phyloP scores from a whole-genome alignment of 2,888 invertebrate genomes.

The Cancer borealis region DNA sequence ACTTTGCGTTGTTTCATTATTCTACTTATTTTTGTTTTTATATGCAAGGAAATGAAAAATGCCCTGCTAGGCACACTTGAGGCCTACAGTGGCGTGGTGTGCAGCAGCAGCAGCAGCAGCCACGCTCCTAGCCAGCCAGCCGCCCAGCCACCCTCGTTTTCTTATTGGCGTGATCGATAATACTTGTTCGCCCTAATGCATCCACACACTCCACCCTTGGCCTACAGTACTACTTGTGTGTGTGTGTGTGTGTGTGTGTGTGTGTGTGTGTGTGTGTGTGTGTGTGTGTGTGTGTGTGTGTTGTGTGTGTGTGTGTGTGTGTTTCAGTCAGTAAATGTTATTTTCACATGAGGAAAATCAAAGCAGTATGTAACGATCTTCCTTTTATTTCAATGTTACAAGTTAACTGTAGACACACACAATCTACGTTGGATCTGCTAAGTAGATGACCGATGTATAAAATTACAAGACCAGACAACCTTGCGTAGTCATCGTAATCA shows the following conservation, averaged over 20 bases:
- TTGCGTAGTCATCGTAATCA: too few relatives aligned
- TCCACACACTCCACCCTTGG: not conserved
- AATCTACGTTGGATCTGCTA: too few relatives aligned
- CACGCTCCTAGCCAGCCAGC: not conserved
- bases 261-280: slow-evolving; percentile 54
- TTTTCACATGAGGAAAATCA: not conserved
- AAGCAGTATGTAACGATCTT: not conserved
- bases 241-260: slow-evolving; percentile 57
- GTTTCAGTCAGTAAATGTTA: not conserved
- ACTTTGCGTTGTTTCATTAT: too few relatives aligned
- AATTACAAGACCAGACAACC: too few relatives aligned
- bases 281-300: slow-evolving; percentile 47
- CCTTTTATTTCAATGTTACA: not conserved
- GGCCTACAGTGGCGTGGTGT: not conserved
- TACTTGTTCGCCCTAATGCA: not conserved
- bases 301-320: slow-evolving; percentile 39
- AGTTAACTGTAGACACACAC: not conserved
- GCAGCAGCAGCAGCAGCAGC: not conserved
- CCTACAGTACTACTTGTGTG: not conserved
- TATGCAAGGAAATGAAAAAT: too few relatives aligned
- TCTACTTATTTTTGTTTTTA: too few relatives aligned
- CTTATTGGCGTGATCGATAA: slow-evolving; percentile 26
- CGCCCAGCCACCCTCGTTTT: not conserved
- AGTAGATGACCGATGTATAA: too few relatives aligned
- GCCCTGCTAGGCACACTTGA: not conserved